Evolutionary conservation across 2,113 vertebrate species (phyloP).

Genomic region (Etheostoma spectabile): DNA sequence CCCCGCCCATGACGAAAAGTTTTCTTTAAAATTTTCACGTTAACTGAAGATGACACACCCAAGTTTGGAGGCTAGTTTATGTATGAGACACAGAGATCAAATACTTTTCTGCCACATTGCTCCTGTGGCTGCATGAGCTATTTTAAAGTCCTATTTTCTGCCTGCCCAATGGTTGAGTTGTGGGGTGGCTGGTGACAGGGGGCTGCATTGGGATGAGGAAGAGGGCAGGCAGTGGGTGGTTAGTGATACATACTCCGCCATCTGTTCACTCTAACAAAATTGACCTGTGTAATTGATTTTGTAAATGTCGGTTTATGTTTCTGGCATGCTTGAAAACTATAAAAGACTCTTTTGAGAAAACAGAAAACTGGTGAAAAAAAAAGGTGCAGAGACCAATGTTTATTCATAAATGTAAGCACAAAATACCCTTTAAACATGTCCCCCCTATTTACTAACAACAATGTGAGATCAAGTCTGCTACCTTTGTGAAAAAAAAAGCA

Average conservation of each 20-base stretch:
- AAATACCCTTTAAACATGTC: background rate
- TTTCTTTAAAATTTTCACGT: too few species aligned
- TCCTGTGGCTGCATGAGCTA: conserved; percentile 36
- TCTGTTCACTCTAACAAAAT: conserved; percentile 27
- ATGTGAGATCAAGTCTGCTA: background rate
- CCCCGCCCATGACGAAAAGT: too few species aligned
- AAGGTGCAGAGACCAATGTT: background rate
- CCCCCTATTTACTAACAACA: background rate
- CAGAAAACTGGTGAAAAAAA: background rate
- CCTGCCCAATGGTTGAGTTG: conserved; percentile 12
- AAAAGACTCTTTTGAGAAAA: conserved; percentile 18
- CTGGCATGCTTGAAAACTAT: conserved; percentile 30
- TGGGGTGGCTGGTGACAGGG: conserved; percentile 43
- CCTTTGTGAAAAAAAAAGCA: background rate
- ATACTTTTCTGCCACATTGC: conserved; percentile 14
- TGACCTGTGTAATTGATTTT: conserved; percentile 49
- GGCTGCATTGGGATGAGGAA: conserved; percentile 42
- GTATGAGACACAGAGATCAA: conserved; percentile 22
- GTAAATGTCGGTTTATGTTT: conserved; percentile 40
- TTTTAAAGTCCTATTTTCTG: conserved; percentile 53
- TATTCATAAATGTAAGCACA: background rate
- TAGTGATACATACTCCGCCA: conserved; percentile 4
- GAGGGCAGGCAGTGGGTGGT: conserved; percentile 11
- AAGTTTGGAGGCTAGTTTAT: background rate
- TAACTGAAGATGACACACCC: too few species aligned